A percentile compares a stretch with the other conserved stretches of the same genome.
phyloP scores from a whole-genome alignment of 1,140 invertebrate genomes.

The Cotesia chilonis region DNA sequence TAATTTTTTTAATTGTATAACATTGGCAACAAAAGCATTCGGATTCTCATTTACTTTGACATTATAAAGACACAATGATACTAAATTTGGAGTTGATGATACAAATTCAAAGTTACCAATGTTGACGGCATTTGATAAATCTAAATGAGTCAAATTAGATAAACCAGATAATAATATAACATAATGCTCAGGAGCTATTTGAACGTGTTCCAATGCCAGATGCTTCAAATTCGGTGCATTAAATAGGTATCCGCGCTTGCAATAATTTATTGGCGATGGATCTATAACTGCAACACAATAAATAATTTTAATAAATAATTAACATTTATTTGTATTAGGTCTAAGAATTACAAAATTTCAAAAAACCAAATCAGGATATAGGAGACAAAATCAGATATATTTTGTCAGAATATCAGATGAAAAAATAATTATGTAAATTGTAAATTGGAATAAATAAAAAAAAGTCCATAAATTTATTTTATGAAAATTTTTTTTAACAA shows the following conservation, averaged over 20 bases:
- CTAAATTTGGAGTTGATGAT: slow-evolving; percentile 71
- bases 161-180: slow-evolving; percentile 69
- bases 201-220: slow-evolving; percentile 70
- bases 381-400: no score
- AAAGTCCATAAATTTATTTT: no score
- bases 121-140: slow-evolving; percentile 78
- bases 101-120: slow-evolving; percentile 50
- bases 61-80: slow-evolving; percentile 80
- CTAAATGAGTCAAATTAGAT: slow-evolving; percentile 76
- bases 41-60: slow-evolving; percentile 61
- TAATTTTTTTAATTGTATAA: slow-evolving; percentile 55
- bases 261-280: slow-evolving; percentile 55
- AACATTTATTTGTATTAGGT: no score
- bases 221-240: slow-evolving; percentile 73
- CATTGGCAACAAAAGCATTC: slow-evolving; percentile 49
- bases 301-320: slow-evolving; percentile 49
- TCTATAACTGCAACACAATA: slow-evolving; percentile 55
- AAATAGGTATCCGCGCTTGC: slow-evolving; percentile 68
- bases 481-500: no score
- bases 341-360: no score
- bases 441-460: no score
- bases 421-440: no score
- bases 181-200: slow-evolving; percentile 63
- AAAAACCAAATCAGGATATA: no score
- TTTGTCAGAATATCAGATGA: no score